Evolutionary conservation across 1,140 invertebrate species (phyloP), one percentile per base, ranked within the genome.

Genomic region (Aphelinus certus): DNA sequence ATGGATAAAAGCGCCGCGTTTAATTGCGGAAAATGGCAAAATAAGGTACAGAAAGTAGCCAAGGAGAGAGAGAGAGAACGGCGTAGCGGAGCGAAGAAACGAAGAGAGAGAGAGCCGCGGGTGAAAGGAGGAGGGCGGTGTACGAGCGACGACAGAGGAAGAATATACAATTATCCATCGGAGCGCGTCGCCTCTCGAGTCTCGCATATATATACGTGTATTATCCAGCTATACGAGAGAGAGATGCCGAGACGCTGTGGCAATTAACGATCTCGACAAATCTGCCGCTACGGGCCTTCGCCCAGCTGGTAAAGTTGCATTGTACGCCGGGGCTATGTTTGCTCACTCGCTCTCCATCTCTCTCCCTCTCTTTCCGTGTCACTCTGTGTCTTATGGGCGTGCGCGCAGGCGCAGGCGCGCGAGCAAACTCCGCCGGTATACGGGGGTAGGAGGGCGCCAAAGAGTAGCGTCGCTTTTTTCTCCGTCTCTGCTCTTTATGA

Each of bases 221-320:
- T 26, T 26, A 26, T 26, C 26, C 26, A 26, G 26, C 26, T 26
- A 26, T 26, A 26, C 26, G 26, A 26, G 26, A 26, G 26, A 26
- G 26, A 26, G 26, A 26, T 26, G 26, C 26, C 26, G 26, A 26
- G 26, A 26, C 42, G 2, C 10, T 53, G 3, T 46, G 26, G 45
- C 61, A 64, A 71, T 71, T 71, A 71, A 51, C 42, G 60, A 26
- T 55, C 58, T 1, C 49, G 9, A 67, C 51, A 55, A 67, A 56
- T 56, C 53, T 68, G 6, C 9, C 65, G n/a, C 46, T 63, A 63
- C 51, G 9, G 42, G 43, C n/a, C 42, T 71, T 62, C 53, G 26
- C 43, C 43, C 26, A 26, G 26, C 26, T 53, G 7, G 42, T 67
- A 56, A 67, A 67, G 53, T 67, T 67, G 53, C 9, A 56, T 56